Percentiles rank a stretch among this genome's conserved stretches.
phyloP scores from a whole-genome alignment of 2,113 vertebrate species.

The Mobula hypostoma region DNA sequence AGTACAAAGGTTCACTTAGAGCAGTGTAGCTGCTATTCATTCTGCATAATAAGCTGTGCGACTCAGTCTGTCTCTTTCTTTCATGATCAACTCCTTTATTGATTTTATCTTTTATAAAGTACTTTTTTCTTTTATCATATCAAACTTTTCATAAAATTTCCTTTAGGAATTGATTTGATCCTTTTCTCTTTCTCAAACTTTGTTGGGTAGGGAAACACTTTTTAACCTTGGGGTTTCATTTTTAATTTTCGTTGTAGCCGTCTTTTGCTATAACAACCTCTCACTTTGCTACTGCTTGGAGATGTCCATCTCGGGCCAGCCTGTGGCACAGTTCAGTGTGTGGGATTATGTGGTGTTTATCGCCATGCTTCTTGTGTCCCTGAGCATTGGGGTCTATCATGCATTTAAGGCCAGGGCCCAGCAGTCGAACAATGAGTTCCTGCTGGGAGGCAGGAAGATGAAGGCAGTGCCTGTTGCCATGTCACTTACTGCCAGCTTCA shows the following conservation, averaged over 20 bases:
- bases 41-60: too few species aligned
- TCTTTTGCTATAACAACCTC: not conserved
- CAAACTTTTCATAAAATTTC: not conserved
- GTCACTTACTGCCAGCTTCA: conserved; percentile 70
- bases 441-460: conserved; percentile 65
- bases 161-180: not conserved
- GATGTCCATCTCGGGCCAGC: not conserved
- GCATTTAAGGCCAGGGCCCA: conserved; percentile 56
- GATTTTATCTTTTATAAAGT: not conserved
- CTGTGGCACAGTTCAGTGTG: conserved; percentile 51
- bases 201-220: not conserved
- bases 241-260: not conserved
- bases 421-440: conserved; percentile 55
- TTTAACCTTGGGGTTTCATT: not conserved
- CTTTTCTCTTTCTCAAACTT: not conserved
- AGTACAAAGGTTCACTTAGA: conserved; percentile 14
- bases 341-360: conserved; percentile 71
- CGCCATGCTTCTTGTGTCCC: conserved; percentile 50
- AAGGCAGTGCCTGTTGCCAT: conserved; percentile 66
- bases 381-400: conserved; percentile 61
- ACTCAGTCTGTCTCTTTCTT: not conserved
- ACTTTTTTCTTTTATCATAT: not conserved
- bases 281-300: not conserved
- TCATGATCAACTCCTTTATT: not conserved
- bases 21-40: not conserved